Evolutionary conservation across 1,140 invertebrate species (phyloP).

Genomic region (Hypsibius dujardini): DNA sequence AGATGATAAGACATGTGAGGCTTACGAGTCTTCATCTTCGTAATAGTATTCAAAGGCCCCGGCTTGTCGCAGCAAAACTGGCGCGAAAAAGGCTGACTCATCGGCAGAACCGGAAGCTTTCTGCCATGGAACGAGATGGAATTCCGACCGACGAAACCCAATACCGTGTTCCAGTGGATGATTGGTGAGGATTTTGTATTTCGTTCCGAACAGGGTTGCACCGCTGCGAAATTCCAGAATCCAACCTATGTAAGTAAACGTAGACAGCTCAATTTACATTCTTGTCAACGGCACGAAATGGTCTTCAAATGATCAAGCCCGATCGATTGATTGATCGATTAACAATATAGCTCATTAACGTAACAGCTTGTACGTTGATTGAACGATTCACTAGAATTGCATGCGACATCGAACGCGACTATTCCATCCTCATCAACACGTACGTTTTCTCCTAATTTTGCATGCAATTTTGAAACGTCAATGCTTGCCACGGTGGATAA

Average conservation of each 20-base stretch:
- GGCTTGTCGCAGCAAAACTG: slow-evolving; percentile 42
- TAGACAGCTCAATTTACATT: slow-evolving; percentile 21
- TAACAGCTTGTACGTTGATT: neutral
- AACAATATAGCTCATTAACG: no score
- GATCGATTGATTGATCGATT: no score
- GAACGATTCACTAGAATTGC: neutral
- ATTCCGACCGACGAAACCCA: slow-evolving; percentile 33
- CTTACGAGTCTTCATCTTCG: slow-evolving; percentile 43
- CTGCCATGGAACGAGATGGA: slow-evolving; percentile 35
- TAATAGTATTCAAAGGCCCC: slow-evolving; percentile 66
- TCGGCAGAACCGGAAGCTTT: slow-evolving; percentile 36
- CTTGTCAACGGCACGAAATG: neutral
- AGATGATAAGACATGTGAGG: no score
- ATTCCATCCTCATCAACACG: neutral
- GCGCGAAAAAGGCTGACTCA: slow-evolving; percentile 46
- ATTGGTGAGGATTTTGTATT: slow-evolving; percentile 60
- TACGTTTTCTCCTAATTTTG: no score
- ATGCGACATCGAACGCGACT: neutral
- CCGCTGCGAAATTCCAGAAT: slow-evolving; percentile 56
- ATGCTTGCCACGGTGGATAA: no score
- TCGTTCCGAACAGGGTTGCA: slow-evolving; percentile 57
- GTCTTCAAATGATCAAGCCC: no score
- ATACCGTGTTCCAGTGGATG: slow-evolving; percentile 42
- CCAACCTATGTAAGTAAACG: slow-evolving; percentile 46
- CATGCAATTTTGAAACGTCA: no score